Base-by-base conservation (phyloP, 2,113 vertebrate species). In the Sebastes schlegelii region DNA sequence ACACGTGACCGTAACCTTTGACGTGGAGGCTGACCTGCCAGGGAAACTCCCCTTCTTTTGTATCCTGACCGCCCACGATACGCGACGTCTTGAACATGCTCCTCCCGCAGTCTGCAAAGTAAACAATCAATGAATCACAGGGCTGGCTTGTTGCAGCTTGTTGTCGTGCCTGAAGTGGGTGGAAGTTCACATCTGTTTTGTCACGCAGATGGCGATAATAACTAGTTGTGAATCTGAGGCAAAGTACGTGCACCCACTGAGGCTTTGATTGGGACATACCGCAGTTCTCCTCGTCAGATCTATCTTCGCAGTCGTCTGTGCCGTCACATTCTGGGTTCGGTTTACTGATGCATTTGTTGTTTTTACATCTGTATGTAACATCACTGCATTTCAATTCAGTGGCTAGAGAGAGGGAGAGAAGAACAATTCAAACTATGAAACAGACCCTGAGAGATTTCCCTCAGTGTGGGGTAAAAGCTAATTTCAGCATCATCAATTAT, bases 11-110 rank as follows among this genome's bases (percentile, higher is more conserved):
- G 0, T 23, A 55, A n/a, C 26, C 58, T 77, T 84, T 93, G 16
- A 85, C 75, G 0, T 99, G 98, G 12, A 99, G 96, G 94, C 98
- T 99, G 94, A 99, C 96, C 90, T 99, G 98, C 98, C 98, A 99
- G 0, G 98, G 98, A 92, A 96, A 99, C 82, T 99, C 97, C 0
- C 97, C 98, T 5, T 87, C 87, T 0, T 95, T 94, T 0, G 97
- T 94, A 0, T 97, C 85, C 86, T 95, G 91, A 17, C 98, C 98
- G 0, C 98, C 98, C 0, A 99, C 98, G 0, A 99, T 97, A n/a
- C 98, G 96, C 0, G 97, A 94, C 6, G 89, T 86, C 82, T 86
- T 96, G 43, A 93, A 97, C 0, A 87, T 87, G 2, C 92, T 96
- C 52, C 40, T 88, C 13, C 98, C 98, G 5, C 98, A 99, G 55